Evolutionary conservation across 2,797 vertebrate genomes (phyloP), one percentile per base, ranked within the genome.

Genomic region (Aldrovandia affinis): DNA sequence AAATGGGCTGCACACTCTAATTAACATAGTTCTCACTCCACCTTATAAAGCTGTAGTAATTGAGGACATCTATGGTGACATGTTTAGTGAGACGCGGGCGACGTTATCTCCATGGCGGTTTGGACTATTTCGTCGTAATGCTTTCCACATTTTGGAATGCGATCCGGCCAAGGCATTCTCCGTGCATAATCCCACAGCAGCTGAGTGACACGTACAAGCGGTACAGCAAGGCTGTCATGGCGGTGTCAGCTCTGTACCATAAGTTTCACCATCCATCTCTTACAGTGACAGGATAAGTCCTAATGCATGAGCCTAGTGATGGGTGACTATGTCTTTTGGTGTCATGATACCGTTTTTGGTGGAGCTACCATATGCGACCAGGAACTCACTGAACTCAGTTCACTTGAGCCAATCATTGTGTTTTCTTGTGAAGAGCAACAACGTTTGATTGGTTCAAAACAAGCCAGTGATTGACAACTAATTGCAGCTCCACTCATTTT

Each of bases 141-240:
- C 90, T 89, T 93, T 86, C 89, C 91, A 92, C 90, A 92, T 91
- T 91, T 90, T 52, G 86, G 90, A 93, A 91, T 89, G 87, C 8
- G 80, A 89, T 88, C 85, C 88, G 86, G 79, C 85, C 61, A 89
- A 89, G 70, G 78, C 80, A 87, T 90, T 83, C 30, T 84, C 84
- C 75, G 86, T 91, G 89, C 91, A 88, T 87, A 88, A 88, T 87
- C 83, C 85, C 84, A 85, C 79, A 20, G 86, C 83, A 90, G 50
- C 73, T 50, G 42, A 81, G 78, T n/a, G 75, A 83, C 77, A 81
- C 63, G 42, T 81, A 78, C 61, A 70, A 57, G 44, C 65, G 36
- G 39, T 25, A 44, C 33, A 63, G 55, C n/a, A 30, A 36, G 44
- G 73, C 25, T 42, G 50, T 10, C 20, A n/a, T n/a, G 28, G 8